phyloP scores from a whole-genome alignment of 1,140 invertebrate species.

The Drosophila jambulina region DNA sequence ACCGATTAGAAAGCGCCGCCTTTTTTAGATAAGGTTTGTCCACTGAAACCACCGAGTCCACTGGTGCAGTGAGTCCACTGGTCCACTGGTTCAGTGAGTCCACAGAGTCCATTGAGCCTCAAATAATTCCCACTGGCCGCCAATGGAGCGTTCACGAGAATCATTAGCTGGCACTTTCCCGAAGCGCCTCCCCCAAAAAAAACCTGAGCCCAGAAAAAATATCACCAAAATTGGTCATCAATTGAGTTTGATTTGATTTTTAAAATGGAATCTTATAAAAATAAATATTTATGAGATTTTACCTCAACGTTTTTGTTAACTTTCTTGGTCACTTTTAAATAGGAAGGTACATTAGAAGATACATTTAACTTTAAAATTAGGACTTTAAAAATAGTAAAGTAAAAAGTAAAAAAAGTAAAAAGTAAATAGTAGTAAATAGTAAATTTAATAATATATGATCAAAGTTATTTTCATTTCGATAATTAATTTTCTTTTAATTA shows the following conservation, averaged over 20 bases:
- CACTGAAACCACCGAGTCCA: constrained; percentile 11
- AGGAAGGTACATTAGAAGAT: no score
- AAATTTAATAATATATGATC: background rate
- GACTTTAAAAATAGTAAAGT: no score
- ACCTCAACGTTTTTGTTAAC: background rate
- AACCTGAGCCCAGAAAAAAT: background rate
- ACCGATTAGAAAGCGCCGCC: constrained; percentile 62
- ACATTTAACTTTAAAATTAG: no score
- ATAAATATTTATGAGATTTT: background rate
- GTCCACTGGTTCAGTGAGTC: background rate
- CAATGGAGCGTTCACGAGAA: constrained; percentile 4
- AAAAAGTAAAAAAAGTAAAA: no score
- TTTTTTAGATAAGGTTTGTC: constrained; percentile 49
- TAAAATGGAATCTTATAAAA: background rate
- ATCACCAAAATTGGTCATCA: background rate
- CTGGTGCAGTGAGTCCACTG: background rate
- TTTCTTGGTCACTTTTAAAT: no score
- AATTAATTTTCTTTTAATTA: background rate
- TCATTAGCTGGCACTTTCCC: constrained; percentile 36
- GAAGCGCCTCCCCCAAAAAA: constrained; percentile 7
- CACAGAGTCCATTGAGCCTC: background rate
- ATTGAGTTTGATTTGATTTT: background rate
- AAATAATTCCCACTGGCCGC: constrained; percentile 6
- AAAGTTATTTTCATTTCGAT: background rate
- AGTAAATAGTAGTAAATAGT: no score